A percentile compares a stretch with the other conserved stretches of the same genome.
Conservation (phyloP, 2,888 invertebrate species). For the Leucophenga maculata region DNA sequence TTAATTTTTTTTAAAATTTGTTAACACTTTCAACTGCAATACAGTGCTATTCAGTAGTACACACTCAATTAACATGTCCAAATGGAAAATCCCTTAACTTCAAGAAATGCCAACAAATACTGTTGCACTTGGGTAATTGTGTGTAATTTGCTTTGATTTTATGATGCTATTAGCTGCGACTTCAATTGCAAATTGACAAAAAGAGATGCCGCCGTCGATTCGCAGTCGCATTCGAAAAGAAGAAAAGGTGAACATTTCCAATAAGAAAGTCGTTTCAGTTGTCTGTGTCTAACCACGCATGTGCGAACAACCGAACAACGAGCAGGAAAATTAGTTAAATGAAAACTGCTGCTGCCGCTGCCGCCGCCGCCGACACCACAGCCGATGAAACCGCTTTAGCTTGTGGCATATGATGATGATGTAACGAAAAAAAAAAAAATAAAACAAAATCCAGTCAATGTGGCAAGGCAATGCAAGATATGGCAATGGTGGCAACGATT, state of each 20-base stretch:
- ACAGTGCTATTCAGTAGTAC: too few species aligned
- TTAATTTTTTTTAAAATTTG: too few species aligned
- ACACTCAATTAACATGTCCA: neutral
- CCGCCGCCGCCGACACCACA: too few species aligned
- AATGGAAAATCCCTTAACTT: neutral
- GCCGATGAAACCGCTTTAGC: neutral
- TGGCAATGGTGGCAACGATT: conserved; percentile 3
- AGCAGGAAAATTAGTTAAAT: neutral
- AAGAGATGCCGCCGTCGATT: too few species aligned
- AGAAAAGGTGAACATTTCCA: conserved; percentile 5
- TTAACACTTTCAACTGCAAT: too few species aligned
- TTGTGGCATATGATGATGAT: neutral
- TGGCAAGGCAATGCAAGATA: neutral
- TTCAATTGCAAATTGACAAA: too few species aligned
- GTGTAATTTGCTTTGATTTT: neutral
- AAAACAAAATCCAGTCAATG: neutral
- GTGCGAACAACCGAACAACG: too few species aligned
- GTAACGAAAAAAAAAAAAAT: neutral
- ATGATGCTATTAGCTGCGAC: neutral
- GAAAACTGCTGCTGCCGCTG: neutral
- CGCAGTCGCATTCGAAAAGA: neutral
- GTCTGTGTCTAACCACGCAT: too few species aligned
- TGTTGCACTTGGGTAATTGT: neutral
- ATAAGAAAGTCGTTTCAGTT: neutral
- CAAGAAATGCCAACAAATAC: neutral